A percentile compares a stretch with the other conserved stretches of the same genome.
These are phyloP conservation scores for Drosophila pseudoananassae DNA, from an alignment of 1,140 invertebrate genomes.

Conservation along the genomic window DNA sequence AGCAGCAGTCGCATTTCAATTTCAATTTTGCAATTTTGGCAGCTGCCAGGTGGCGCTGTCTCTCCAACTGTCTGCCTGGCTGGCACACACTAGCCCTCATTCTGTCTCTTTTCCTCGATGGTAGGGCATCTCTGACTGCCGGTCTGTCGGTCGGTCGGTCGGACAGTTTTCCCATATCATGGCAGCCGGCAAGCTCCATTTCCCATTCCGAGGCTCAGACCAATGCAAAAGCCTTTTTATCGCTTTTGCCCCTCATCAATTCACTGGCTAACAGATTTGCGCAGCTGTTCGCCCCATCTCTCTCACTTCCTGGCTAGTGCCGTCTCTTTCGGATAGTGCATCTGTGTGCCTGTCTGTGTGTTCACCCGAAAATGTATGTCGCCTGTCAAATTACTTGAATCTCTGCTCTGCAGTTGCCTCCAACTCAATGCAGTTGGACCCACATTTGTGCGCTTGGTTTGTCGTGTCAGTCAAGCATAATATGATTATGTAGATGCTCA, in stretches of 20 bases:
- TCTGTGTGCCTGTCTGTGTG: constrained; percentile 22
- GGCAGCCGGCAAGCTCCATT: constrained; percentile 50
- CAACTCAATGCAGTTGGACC: constrained; percentile 76
- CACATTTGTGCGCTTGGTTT: constrained; percentile 81
- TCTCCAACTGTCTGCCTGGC: constrained; percentile 70
- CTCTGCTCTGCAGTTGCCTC: constrained; percentile 53
- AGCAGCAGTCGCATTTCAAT: constrained; percentile 80
- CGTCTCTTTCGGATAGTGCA: constrained; percentile 6
- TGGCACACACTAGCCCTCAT: constrained; percentile 6
- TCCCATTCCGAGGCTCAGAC: constrained; percentile 28
- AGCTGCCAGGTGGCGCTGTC: constrained; percentile 80
- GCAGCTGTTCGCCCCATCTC: constrained; percentile 51
- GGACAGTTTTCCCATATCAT: constrained; percentile 64
- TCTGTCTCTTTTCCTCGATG: background rate
- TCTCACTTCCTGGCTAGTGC: background rate
- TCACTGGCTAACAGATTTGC: constrained; percentile 78
- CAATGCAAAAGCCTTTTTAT: constrained; percentile 77
- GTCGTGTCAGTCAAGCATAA: constrained; percentile 80
- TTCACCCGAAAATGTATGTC: constrained; percentile 75
- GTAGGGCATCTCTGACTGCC: constrained; percentile 5
- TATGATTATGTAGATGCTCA: constrained; percentile 80
- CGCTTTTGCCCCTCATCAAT: constrained; percentile 79
- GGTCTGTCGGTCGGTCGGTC: constrained; percentile 2
- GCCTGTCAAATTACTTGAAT: constrained; percentile 82
- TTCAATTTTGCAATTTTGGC: constrained; percentile 82